phyloP scores from a whole-genome alignment of 2,113 vertebrate genomes.

The Phalacrocorax carbo region DNA sequence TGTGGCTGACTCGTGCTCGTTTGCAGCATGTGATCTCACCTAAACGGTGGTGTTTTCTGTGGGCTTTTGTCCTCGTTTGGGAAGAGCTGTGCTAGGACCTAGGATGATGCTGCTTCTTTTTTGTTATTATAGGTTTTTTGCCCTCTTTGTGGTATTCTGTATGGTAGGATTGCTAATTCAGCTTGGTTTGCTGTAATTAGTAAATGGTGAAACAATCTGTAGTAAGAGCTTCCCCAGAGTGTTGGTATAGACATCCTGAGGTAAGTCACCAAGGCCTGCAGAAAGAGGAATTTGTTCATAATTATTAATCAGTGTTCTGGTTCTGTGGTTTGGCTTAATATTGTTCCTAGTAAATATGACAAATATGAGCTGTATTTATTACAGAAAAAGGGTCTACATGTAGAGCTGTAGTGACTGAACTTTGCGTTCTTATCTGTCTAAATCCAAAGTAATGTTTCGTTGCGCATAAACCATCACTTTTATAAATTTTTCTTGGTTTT shows the following conservation, averaged over 20 bases:
- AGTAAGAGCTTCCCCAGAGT: not conserved
- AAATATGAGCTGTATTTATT: not conserved
- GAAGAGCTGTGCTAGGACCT: not conserved
- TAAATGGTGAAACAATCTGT: not conserved
- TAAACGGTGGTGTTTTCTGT: not conserved
- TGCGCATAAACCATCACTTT: not conserved
- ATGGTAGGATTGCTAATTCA: fast-evolving
- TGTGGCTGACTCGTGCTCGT: no score
- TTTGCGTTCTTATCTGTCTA: not conserved
- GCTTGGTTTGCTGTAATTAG: fast-evolving
- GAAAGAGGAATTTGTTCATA: not conserved
- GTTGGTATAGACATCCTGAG: not conserved
- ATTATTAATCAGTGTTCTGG: not conserved
- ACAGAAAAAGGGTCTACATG: fast-evolving
- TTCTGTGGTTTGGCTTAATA: not conserved
- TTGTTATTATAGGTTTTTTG: not conserved
- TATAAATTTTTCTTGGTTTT: not conserved
- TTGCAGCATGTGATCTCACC: not conserved
- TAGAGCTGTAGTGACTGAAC: not conserved
- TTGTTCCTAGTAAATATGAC: not conserved
- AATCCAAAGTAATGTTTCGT: not conserved
- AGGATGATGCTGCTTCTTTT: not conserved
- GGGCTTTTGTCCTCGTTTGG: not conserved
- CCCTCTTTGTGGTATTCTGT: not conserved
- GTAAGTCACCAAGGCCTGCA: not conserved